Conservation (phyloP, 2,797 vertebrate species). For the Peromyscus melanophrys region DNA sequence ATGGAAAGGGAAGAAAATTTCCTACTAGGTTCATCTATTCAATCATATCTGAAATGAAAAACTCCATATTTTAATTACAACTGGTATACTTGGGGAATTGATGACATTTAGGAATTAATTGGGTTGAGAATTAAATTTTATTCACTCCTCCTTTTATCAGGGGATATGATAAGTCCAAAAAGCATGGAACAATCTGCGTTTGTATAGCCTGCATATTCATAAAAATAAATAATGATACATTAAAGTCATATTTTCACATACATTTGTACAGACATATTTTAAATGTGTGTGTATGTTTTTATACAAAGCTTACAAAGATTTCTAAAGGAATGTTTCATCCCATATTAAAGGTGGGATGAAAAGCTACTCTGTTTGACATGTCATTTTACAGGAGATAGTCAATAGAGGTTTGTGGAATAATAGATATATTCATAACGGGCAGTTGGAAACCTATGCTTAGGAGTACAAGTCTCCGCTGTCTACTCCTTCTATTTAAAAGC, state of each 20-base stretch:
- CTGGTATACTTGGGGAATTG: background rate
- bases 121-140: slow-evolving; percentile 45
- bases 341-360: background rate
- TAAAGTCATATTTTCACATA: background rate
- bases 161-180: background rate
- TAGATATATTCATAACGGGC: background rate
- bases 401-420: slow-evolving; percentile 6
- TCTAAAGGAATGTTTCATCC: slow-evolving; percentile 23
- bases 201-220: background rate
- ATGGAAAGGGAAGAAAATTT: background rate
- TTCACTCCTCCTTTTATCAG: slow-evolving; percentile 23
- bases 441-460: background rate
- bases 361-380: background rate
- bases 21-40: background rate
- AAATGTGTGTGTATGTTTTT: background rate
- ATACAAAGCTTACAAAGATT: background rate
- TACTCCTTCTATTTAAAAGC: background rate
- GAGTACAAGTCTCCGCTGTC: background rate
- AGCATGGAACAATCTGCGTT: background rate
- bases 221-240: background rate
- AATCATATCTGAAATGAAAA: background rate
- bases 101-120: slow-evolving; percentile 2
- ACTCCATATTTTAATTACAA: background rate
- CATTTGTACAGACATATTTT: background rate
- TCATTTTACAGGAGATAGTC: background rate